Evolutionary conservation across 2,888 invertebrate genomes (phyloP).

Genomic region (Dioctria rufipes): DNA sequence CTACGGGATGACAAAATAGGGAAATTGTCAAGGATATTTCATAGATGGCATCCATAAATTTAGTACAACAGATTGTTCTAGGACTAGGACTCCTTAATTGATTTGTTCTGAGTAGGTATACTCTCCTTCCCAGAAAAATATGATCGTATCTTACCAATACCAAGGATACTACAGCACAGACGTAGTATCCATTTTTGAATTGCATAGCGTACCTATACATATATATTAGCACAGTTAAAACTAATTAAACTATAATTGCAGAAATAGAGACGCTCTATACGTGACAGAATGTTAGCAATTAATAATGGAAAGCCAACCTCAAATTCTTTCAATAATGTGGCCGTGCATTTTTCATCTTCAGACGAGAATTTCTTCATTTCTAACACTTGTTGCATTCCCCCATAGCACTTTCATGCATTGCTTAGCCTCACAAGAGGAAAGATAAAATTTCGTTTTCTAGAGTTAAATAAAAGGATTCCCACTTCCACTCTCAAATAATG

Average conservation of each 20-base stretch:
- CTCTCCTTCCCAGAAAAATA: too few species aligned
- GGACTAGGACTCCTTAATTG: neutral
- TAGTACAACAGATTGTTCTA: neutral
- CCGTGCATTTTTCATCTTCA: conserved; percentile 21
- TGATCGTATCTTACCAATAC: too few species aligned
- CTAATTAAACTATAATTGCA: neutral
- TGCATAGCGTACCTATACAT: too few species aligned
- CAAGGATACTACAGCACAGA: too few species aligned
- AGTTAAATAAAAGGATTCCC: neutral
- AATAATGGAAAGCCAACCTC: conserved; percentile 19
- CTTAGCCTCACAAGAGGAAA: conserved; percentile 4
- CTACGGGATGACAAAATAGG: neutral
- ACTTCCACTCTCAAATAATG: conserved; percentile 6
- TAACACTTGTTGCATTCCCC: conserved; percentile 31
- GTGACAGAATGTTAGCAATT: neutral
- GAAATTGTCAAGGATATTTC: neutral
- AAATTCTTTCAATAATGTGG: conserved; percentile 39
- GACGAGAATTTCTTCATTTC: conserved; percentile 9
- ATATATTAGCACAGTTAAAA: neutral
- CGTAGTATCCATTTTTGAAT: too few species aligned
- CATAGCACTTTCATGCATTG: conserved; percentile 2
- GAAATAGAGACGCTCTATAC: neutral
- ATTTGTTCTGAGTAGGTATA: neutral
- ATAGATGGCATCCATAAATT: neutral
- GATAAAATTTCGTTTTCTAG: conserved; percentile 9